Evolutionary conservation across 2,888 invertebrate species (phyloP), one percentile per base, ranked within the genome.

Genomic region (Brachypterus glaber): DNA sequence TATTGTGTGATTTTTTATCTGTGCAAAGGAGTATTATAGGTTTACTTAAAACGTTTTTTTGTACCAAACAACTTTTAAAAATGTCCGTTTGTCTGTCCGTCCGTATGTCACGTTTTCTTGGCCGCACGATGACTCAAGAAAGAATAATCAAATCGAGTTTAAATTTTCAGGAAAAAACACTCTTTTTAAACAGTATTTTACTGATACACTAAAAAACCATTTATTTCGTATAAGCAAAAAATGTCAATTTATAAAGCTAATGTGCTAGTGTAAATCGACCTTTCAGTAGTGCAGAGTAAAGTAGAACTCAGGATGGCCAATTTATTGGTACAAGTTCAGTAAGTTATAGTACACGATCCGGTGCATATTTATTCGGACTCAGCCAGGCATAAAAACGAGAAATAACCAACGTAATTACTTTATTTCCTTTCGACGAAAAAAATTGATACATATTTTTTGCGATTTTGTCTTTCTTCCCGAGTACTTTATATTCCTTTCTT

Each of bases 331-430:
- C 63, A 59, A 61, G 53, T 60, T 54, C 49, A 49, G 60, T 60
- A 59, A 63, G 60, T 63, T 63, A 63, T 63, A 58, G 62, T 59
- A 52, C 61, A 62, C 61, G 62, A 59, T 56, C 56, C 50, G 46
- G 50, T 51, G 59, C 57, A 58, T 61, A 62, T 61, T 60, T 61
- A 63, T 62, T 58, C 60, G 52, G 58, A 58, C 57, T 55, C 58
- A 57, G 53, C 54, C 58, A 55, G 59, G 58, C 61, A 62, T 60
- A 64, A 63, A 63, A 63, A 64, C 62, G 59, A 59, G 57, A 55
- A 61, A 61, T 62, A 59, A 59, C 57, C 52, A 48, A 57, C 52
- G 58, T 63, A 63, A 63, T 63, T 63, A 63, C 62, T 60, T 59
- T 57, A 61, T 60, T 57, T 55, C 21, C 50, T 49, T 52, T 50